phyloP scores from a whole-genome alignment of 2,113 vertebrate species.

The Hirundichthys speculiger region DNA sequence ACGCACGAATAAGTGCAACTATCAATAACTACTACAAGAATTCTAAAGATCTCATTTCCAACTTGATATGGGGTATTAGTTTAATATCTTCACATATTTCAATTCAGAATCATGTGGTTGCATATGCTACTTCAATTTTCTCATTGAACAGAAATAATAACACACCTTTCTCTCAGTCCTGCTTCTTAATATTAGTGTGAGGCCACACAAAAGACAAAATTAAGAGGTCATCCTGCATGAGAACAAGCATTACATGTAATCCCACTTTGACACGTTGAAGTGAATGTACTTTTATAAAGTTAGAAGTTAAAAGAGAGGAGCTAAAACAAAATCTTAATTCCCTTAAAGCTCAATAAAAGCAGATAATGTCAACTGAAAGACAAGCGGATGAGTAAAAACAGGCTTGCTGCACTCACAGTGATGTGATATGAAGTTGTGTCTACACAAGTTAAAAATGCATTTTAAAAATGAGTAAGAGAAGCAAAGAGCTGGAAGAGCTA shows the following conservation, averaged over 20 bases:
- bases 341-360: not conserved
- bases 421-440: no score
- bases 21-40: conserved; percentile 23
- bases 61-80: not conserved
- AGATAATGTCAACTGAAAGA: not conserved
- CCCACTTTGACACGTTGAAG: conserved; percentile 16
- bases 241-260: conserved; percentile 30
- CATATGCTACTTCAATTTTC: conserved; percentile 2
- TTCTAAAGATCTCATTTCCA: conserved; percentile 33
- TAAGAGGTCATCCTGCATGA: conserved; percentile 23
- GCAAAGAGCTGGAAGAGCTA: not conserved
- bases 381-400: not conserved
- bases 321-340: not conserved
- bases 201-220: conserved; percentile 29
- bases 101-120: conserved; percentile 6
- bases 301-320: not conserved
- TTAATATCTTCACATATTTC: conserved; percentile 5
- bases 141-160: conserved; percentile 30
- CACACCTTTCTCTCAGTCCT: conserved; percentile 12
- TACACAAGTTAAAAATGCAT: no score
- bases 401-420: no score
- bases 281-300: conserved; percentile 8
- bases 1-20: conserved; percentile 8
- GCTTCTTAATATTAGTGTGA: not conserved
- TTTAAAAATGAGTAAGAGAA: not conserved